Conservation (phyloP, 1,140 invertebrate genomes). For the Vollenhovia emeryi region DNA sequence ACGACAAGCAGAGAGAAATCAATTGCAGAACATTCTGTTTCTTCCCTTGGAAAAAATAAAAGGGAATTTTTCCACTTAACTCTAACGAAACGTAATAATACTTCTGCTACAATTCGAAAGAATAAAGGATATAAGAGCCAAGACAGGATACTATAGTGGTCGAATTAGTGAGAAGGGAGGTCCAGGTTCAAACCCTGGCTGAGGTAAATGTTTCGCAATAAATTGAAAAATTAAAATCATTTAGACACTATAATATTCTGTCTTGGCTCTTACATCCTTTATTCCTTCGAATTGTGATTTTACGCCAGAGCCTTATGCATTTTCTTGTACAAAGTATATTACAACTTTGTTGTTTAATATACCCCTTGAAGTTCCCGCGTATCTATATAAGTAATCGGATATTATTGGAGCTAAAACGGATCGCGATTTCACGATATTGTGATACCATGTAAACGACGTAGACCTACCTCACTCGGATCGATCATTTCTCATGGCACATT, state of each 20-base stretch:
- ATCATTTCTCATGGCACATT: constrained; percentile 16
- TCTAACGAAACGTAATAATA: neutral
- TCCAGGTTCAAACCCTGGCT: no score
- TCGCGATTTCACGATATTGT: neutral
- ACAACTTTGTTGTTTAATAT: neutral
- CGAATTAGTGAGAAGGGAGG: no score
- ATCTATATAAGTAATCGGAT: neutral
- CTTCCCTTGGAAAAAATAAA: neutral
- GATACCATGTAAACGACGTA: neutral
- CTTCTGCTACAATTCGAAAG: no score
- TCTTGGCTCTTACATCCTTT: no score
- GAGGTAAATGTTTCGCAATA: no score
- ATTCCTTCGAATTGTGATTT: no score
- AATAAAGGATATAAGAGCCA: no score
- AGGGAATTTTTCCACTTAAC: neutral
- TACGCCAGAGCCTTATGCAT: no score
- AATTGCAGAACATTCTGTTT: neutral
- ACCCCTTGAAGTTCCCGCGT: neutral
- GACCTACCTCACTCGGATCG: neutral
- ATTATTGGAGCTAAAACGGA: neutral
- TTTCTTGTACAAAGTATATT: no score
- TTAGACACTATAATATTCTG: no score
- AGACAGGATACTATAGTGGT: no score
- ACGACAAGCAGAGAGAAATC: neutral
- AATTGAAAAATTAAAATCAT: no score